These are phyloP conservation scores for Agelas oroides DNA, from an alignment of 37 sponge, comb jelly and placozoan genomes.

Conservation along the genomic window DNA sequence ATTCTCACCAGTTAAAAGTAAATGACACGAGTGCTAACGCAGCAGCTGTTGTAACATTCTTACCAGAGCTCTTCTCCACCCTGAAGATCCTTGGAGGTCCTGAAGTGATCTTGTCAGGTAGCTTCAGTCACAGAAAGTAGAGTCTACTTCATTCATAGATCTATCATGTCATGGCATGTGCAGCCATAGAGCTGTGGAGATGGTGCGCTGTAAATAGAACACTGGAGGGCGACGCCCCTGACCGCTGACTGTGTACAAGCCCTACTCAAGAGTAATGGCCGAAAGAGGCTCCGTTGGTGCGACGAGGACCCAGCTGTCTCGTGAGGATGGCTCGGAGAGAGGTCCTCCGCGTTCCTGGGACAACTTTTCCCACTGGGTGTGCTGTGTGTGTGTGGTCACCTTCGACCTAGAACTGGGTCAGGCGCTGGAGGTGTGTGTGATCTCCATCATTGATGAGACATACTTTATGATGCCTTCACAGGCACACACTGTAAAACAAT, in stretches of 20 bases:
- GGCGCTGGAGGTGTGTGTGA: conserved; percentile 92
- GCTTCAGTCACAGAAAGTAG: neutral
- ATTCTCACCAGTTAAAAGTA: neutral
- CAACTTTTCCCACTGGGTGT: conserved; percentile 79
- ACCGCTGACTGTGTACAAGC: too few species aligned
- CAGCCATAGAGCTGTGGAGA: too few species aligned
- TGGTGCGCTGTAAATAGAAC: too few species aligned
- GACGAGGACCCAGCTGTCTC: neutral
- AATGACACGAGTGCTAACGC: neutral
- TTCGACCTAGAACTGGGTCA: conserved; percentile 99
- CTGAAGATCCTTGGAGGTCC: conserved; percentile 26
- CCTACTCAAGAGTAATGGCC: conserved; percentile 21
- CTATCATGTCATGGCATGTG: too few species aligned
- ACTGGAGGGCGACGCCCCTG: too few species aligned
- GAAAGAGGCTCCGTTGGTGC: neutral
- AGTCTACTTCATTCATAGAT: neutral
- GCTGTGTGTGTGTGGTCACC: conserved; percentile 90
- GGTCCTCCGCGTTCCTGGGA: conserved; percentile 35
- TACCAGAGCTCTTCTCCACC: conserved; percentile 45
- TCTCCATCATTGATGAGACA: too few species aligned
- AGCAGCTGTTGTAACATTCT: neutral
- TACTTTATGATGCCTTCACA: too few species aligned
- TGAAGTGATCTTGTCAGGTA: neutral
- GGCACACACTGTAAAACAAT: too few species aligned
- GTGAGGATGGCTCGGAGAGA: neutral